Conservation (phyloP, 2,113 vertebrate species). For the Phalacrocorax aristotelis region DNA sequence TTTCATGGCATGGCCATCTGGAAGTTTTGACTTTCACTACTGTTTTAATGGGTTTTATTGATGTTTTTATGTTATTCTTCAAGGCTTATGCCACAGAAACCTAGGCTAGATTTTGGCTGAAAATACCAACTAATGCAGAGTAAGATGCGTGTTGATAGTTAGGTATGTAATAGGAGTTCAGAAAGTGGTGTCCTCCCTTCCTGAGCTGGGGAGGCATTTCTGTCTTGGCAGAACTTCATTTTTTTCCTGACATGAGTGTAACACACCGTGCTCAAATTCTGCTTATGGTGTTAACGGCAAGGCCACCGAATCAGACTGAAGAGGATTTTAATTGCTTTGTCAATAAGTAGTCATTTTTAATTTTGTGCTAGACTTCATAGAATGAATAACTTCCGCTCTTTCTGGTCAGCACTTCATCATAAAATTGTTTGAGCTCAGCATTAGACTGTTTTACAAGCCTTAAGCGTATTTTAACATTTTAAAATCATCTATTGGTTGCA, state of each 20-base stretch:
- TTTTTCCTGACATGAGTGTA: background rate
- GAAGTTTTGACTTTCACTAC: background rate
- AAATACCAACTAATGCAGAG: background rate
- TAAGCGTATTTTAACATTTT: background rate
- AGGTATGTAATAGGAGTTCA: background rate
- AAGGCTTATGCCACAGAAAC: background rate
- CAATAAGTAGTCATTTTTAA: background rate
- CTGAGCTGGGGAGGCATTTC: accelerated
- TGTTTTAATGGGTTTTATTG: background rate
- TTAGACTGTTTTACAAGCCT: background rate
- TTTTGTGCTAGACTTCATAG: background rate
- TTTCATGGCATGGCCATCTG: background rate
- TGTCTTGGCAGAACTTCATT: background rate
- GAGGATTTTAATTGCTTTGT: background rate
- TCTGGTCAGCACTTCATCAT: background rate
- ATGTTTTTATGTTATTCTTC: background rate
- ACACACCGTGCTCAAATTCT: background rate
- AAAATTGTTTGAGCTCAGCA: background rate
- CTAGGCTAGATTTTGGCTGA: background rate
- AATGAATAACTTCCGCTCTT: background rate
- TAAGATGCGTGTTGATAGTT: background rate
- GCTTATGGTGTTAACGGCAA: background rate
- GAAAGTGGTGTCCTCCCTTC: background rate
- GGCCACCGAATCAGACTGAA: background rate
- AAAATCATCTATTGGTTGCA: background rate